Evolutionary conservation across 1,140 invertebrate genomes (phyloP), one percentile per base, ranked within the genome.

Genomic region (Cyclina sinensis): DNA sequence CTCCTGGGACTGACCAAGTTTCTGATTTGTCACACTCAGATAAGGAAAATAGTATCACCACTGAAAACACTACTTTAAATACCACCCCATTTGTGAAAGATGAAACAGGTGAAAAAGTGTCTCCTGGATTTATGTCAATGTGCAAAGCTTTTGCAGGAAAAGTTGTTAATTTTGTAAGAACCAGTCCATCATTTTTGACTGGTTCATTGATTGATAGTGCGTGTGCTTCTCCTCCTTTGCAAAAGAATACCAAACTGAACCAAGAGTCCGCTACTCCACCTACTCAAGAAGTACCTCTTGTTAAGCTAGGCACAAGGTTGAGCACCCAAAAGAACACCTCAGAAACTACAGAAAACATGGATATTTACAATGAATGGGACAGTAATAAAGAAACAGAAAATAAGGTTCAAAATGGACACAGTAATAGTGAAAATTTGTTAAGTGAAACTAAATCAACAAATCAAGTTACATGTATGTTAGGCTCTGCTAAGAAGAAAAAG

Each of bases 81-180:
- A 30, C 46, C 4, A 86, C 84, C n/a, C 65, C 65, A 21, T 4
- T 12, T 30, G n/a, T 46, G 16, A 73, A 43, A 37, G 59, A 30
- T 12, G 70, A 24, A 16, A 30, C 14, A 48, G 5, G 12, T 74
- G 70, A 86, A 2, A 76, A 86, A 30, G 51, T 37, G 1, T 86
- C 84, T 32, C 84, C 84, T 4, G 84, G 84, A 43, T 86, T 86
- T 57, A 24, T 86, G 3, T 74, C 46, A 32, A 16, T 78, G 46
- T 76, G 70, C 65, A 86, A 86, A 78, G 27, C 73, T 46, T 76
- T 86, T 78, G 84, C 84, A 9, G 84, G 84, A 43, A 86, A 86
- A 76, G 73, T 86, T 18, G 51, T 86, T 9, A 48, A 86, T 32
- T 86, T 86, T 86, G 84, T 86, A 2, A 86, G 59, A 86, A 86